A percentile compares a stretch with the other conserved stretches of the same genome.
phyloP scores from a whole-genome alignment of 2,797 vertebrate species.

The Lutjanus argentimaculatus region DNA sequence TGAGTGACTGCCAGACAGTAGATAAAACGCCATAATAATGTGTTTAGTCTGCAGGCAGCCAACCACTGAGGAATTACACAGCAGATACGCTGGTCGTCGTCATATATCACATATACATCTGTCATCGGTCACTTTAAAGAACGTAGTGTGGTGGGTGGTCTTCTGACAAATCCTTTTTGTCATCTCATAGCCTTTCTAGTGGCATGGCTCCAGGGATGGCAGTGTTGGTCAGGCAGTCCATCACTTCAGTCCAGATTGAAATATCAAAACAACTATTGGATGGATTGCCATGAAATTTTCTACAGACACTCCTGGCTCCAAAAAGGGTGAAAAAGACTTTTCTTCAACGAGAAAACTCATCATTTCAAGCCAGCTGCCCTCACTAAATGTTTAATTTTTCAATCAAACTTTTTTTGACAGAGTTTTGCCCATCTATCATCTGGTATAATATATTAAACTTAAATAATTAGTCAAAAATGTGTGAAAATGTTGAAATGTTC shows the following conservation, averaged over 20 bases:
- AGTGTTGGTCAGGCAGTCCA: neutral
- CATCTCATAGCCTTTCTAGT: neutral
- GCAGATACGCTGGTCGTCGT: constrained; percentile 30
- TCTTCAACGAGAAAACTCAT: neutral
- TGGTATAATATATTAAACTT: too few relatives aligned
- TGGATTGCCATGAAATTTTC: neutral
- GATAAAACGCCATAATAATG: constrained; percentile 41
- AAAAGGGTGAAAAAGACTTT: neutral
- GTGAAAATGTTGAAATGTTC: too few relatives aligned
- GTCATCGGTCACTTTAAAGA: neutral
- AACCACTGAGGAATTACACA: constrained; percentile 6
- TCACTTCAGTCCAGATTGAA: neutral
- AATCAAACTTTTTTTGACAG: too few relatives aligned
- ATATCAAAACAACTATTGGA: neutral
- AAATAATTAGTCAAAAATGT: too few relatives aligned
- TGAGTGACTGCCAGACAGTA: constrained; percentile 39
- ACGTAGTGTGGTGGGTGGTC: neutral
- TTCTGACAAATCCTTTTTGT: neutral
- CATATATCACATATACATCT: constrained; percentile 15
- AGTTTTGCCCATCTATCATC: too few relatives aligned
- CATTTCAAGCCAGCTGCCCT: too few relatives aligned
- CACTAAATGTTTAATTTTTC: too few relatives aligned
- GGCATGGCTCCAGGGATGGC: neutral
- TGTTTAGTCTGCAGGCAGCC: constrained; percentile 49
- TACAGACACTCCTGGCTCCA: neutral